Evolutionary conservation across 2,888 invertebrate species (phyloP).

Genomic region (Melipona beecheii): DNA sequence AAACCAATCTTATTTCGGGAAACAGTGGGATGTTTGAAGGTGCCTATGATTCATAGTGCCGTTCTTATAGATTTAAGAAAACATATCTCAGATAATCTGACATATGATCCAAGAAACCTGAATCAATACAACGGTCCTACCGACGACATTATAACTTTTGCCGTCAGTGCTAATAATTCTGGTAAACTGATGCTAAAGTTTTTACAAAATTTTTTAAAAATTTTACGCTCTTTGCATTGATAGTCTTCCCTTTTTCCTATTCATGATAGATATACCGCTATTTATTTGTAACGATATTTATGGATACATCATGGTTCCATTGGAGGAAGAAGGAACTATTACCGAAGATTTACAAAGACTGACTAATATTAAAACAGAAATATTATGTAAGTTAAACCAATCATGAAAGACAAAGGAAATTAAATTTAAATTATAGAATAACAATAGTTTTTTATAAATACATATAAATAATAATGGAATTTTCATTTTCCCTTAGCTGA

Average conservation of each 20-base stretch:
- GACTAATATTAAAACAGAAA: conserved; percentile 90
- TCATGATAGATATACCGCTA: conserved; percentile 86
- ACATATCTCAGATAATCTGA: conserved; percentile 87
- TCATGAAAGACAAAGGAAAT: conserved; percentile 73
- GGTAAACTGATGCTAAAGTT: conserved; percentile 81
- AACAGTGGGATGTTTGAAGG: conserved; percentile 90
- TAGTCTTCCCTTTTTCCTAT: neutral
- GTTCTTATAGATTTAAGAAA: conserved; percentile 91
- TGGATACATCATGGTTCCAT: conserved; percentile 93
- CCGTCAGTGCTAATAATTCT: conserved; percentile 90
- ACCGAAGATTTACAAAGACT: conserved; percentile 89
- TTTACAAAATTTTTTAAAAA: neutral
- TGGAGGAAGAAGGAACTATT: conserved; percentile 89
- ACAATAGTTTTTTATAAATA: neutral
- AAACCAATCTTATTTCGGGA: conserved; percentile 90
- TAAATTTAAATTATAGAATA: neutral
- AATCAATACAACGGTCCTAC: conserved; percentile 89
- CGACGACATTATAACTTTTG: conserved; percentile 97
- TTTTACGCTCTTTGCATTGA: neutral
- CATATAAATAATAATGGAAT: neutral
- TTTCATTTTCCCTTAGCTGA: conserved; percentile 44
- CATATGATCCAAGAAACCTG: conserved; percentile 89
- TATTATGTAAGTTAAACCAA: conserved; percentile 86
- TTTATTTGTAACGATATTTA: conserved; percentile 93
- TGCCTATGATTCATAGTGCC: conserved; percentile 96